phyloP scores from a whole-genome alignment of 2,113 vertebrate species.

The Tylochromis polylepis region DNA sequence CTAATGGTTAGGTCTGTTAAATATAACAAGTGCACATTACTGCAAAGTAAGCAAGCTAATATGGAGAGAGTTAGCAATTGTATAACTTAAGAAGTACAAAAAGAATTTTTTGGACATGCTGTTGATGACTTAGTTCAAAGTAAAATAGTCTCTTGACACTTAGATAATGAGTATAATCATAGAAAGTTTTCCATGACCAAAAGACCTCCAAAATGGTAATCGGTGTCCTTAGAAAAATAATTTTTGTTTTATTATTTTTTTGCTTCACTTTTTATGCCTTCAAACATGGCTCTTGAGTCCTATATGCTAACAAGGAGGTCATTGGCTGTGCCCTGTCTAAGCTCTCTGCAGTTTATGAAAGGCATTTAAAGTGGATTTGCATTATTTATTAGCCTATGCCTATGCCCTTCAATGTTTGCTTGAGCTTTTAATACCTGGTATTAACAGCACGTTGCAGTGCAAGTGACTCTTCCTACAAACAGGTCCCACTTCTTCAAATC shows the following conservation, averaged over 20 bases:
- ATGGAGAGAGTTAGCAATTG: background rate
- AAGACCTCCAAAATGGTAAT: background rate
- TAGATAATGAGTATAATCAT: background rate
- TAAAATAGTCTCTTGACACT: background rate
- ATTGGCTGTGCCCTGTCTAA: slow-evolving; percentile 27
- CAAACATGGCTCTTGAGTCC: background rate
- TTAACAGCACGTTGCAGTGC: slow-evolving; percentile 32
- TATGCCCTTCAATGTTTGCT: slow-evolving; percentile 38
- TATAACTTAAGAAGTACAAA: background rate
- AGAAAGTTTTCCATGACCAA: background rate
- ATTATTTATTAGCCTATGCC: slow-evolving; percentile 60
- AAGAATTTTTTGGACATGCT: background rate
- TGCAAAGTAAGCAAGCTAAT: background rate
- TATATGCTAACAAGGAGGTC: slow-evolving; percentile 38
- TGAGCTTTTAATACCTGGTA: slow-evolving; percentile 58
- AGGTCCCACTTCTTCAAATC: background rate
- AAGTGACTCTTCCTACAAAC: slow-evolving; percentile 26
- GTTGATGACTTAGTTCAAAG: background rate
- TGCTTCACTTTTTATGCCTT: background rate
- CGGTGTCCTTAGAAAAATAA: background rate
- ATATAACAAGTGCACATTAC: background rate
- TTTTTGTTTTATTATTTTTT: accelerated
- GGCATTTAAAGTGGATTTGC: slow-evolving; percentile 52
- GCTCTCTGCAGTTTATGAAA: slow-evolving; percentile 48
- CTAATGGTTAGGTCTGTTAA: background rate